phyloP scores from a whole-genome alignment of 2,888 invertebrate genomes.

The Xestia ashworthii region DNA sequence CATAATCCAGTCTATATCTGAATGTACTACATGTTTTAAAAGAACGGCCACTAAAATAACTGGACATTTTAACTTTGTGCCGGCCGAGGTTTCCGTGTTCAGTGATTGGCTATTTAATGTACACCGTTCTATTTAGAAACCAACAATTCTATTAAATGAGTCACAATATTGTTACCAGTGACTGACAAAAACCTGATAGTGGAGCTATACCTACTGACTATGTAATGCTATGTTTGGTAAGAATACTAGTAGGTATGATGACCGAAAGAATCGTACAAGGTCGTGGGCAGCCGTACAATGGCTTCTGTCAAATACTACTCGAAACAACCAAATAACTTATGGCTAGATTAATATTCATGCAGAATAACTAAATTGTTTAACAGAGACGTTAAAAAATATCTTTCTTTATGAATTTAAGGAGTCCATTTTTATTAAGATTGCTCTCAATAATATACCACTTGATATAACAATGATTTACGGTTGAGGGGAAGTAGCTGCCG shows the following conservation, averaged over 20 bases:
- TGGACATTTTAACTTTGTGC: conserved; percentile 65
- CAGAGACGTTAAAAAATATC: conserved; percentile 28
- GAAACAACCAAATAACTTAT: conserved; percentile 67
- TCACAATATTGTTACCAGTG: conserved; percentile 76
- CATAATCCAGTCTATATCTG: conserved; percentile 73
- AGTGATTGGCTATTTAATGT: conserved; percentile 73
- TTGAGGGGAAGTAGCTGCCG: conserved; percentile 34
- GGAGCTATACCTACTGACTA: conserved; percentile 65
- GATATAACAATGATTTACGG: conserved; percentile 24
- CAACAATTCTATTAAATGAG: conserved; percentile 79
- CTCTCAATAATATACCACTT: conserved; percentile 1
- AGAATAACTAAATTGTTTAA: conserved; percentile 58
- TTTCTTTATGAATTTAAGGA: conserved; percentile 1
- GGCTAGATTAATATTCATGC: conserved; percentile 67
- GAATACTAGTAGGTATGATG: conserved; percentile 74
- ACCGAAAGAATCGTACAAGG: conserved; percentile 83
- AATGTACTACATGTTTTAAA: conserved; percentile 60
- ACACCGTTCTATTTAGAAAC: conserved; percentile 80
- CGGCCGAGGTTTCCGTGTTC: conserved; percentile 72
- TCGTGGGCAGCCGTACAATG: conserved; percentile 85
- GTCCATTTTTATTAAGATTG: conserved; percentile 4
- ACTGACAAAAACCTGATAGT: conserved; percentile 81
- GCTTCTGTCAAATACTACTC: conserved; percentile 75
- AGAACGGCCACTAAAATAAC: conserved; percentile 71
- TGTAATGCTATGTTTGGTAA: conserved; percentile 70